Evolutionary conservation across 2,113 vertebrate genomes (phyloP).

Genomic region (Serinus canaria): DNA sequence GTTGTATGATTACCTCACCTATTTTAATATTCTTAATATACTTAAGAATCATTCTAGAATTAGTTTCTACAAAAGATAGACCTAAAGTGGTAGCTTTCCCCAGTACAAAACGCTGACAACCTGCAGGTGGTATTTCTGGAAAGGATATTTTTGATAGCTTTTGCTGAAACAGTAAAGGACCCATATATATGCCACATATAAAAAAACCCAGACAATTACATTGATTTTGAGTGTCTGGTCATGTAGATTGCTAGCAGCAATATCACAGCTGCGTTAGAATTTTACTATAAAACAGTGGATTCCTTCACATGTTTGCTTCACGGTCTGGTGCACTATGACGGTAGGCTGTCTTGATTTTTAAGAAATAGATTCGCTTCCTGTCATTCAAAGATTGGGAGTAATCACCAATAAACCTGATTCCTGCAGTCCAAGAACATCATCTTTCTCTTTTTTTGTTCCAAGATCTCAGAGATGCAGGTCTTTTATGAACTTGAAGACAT

Average conservation of each 20-base stretch:
- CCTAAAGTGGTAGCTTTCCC: background rate
- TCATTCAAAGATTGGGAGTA: background rate
- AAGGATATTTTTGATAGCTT: background rate
- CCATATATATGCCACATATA: background rate
- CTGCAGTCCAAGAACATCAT: background rate
- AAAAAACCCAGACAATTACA: background rate
- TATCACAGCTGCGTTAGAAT: background rate
- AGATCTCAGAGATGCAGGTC: background rate
- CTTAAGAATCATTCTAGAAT: background rate
- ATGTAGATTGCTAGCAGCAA: background rate
- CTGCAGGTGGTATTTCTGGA: background rate
- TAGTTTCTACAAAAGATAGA: background rate
- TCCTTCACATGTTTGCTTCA: background rate
- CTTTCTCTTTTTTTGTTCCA: background rate
- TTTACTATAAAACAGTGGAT: background rate
- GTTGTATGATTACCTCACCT: constrained; percentile 24
- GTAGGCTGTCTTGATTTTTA: background rate
- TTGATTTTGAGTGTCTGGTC: background rate
- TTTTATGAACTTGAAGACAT: background rate
- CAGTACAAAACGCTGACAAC: background rate
- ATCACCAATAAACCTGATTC: background rate
- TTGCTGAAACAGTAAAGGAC: background rate
- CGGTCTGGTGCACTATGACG: background rate
- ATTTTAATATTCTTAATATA: background rate
- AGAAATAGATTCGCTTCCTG: background rate